Evolutionary conservation across 2,113 vertebrate species (phyloP), one percentile per base, ranked within the genome.

Genomic region (Cacatua alba): DNA sequence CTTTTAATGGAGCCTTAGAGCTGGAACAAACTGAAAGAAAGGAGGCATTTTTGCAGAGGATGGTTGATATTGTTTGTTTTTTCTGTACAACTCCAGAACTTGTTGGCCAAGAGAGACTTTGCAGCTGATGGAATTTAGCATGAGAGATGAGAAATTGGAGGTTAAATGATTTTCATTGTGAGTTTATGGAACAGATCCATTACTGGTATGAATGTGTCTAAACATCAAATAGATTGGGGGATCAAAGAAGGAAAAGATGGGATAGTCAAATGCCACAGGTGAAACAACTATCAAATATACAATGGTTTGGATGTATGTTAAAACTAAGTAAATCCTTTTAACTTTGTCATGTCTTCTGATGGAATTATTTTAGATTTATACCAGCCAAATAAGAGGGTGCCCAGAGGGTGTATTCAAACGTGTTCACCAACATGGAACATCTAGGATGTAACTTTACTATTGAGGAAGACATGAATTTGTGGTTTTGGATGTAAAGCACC

Each of bases 241-340:
- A 51, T 67, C 15, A 35, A 41, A 55, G 60, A 59, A 67, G 9
- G 35, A 9, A 76, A 64, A 64, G 12, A 21, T 41, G 18, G 18
- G 5, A 10, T 41, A 75, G 4, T 14, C 24, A 37, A 9, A 13
- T 39, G 17, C 13, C 24, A 41, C 10, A 49, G 9, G 19, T 75
- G 19, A 85, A 74, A 17, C 1, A 86, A 1, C 13, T 33, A 5
- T 77, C 7, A 29, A 55, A 43, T 8, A 44, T 35, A 21, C 2
- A 1, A 16, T 19, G 9, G 13, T 43, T 81, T 0, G 0, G n/a
- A 46, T 18, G 18, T 28, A n/a, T 53, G 10, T 53, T 71, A 59
- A 62, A 13, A 49, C 11, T 21, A 53, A 55, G 11, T 48, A 28
- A 76, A 20, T 86, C 9, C 10, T 77, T 80, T 52, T 51, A 57